These are phyloP conservation scores for Ptychoptera contaminata DNA, from an alignment of 2,888 invertebrate genomes.

Conservation along the genomic window DNA sequence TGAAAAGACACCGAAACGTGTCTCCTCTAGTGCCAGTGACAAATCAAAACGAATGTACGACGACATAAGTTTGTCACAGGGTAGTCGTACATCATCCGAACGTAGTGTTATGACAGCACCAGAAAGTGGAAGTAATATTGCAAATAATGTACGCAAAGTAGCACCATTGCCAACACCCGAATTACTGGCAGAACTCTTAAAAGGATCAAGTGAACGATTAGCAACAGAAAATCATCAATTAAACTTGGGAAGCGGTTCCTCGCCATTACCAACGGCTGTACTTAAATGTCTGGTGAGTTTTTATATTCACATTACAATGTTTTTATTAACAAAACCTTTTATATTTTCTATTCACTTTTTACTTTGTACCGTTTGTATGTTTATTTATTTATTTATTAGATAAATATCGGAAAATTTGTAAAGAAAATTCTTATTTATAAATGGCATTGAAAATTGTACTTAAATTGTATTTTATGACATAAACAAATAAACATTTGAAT, in stretches of 20 bases:
- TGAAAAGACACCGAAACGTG: constrained; percentile 22
- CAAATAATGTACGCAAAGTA: constrained; percentile 6
- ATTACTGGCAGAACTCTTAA: constrained; percentile 56
- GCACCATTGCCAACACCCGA: constrained; percentile 38
- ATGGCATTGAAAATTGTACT: too few species aligned
- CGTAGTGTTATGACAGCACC: constrained; percentile 8
- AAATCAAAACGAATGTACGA: constrained; percentile 23
- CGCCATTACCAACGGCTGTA: constrained; percentile 8
- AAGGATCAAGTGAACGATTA: constrained; percentile 65
- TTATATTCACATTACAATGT: too few species aligned
- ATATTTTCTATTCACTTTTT: too few species aligned
- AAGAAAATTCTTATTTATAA: too few species aligned
- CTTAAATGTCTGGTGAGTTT: constrained; percentile 10
- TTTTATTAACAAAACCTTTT: too few species aligned
- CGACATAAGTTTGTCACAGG: constrained; percentile 14
- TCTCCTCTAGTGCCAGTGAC: constrained; percentile 22
- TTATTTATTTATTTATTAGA: too few species aligned
- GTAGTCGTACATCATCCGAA: constrained; percentile 12
- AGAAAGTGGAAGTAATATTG: constrained; percentile 7
- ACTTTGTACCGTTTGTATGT: too few species aligned
- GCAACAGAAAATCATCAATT: constrained; percentile 38
- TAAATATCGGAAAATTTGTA: too few species aligned
- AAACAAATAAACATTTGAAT: too few species aligned
- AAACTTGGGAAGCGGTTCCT: constrained; percentile 10
- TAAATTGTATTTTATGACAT: too few species aligned